These are phyloP conservation scores for Ophthalmolycus amberensis DNA, from an alignment of 2,113 vertebrate genomes.

Conservation along the genomic window DNA sequence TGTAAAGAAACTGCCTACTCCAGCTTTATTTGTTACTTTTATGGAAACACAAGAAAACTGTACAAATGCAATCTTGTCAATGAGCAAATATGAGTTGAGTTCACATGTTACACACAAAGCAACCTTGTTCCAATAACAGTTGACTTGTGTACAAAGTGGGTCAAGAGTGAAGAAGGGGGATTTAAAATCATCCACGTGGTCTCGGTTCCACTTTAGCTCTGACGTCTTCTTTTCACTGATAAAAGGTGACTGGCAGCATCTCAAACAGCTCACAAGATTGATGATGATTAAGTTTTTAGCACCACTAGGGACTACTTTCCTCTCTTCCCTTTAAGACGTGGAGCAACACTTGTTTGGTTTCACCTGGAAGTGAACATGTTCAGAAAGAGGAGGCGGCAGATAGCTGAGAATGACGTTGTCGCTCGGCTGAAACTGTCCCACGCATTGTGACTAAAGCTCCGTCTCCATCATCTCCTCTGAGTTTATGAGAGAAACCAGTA, in stretches of 20 bases:
- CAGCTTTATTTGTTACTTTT: not conserved
- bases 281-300: no score
- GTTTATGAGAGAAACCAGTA: conserved; percentile 1
- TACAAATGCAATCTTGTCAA: not conserved
- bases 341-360: no score
- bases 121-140: not conserved
- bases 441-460: conserved; percentile 1
- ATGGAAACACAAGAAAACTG: not conserved
- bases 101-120: conserved; percentile 4
- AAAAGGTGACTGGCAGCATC: no score
- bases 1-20: no score
- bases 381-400: no score
- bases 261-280: no score
- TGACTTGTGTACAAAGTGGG: not conserved
- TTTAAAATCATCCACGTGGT: conserved; percentile 17
- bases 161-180: not conserved
- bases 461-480: not conserved
- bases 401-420: no score
- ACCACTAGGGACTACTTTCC: no score
- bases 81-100: not conserved
- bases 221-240: not conserved
- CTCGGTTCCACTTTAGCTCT: not conserved
- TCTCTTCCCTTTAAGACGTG: no score
- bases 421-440: conserved; percentile 7
- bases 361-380: no score